These are phyloP conservation scores for Lepidurus apus DNA, from an alignment of 1,140 invertebrate genomes.

Conservation along the genomic window DNA sequence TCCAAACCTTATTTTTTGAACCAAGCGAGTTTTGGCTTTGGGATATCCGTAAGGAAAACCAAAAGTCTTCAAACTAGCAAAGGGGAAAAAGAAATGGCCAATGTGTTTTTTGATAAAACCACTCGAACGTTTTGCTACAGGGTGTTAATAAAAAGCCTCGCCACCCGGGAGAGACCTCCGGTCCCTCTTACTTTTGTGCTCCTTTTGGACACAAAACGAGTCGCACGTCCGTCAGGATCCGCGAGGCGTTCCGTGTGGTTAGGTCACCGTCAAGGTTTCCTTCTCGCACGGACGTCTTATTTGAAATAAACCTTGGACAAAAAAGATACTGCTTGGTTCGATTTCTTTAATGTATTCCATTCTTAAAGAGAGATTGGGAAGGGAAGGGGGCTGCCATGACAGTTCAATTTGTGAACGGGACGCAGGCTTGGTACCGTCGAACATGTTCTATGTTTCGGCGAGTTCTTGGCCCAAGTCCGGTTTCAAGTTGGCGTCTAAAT, in stretches of 20 bases:
- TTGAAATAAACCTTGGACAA: background rate
- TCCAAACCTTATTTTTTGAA: background rate
- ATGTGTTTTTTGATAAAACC: conserved; percentile 7
- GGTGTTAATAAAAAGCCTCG: background rate
- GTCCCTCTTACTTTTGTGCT: background rate
- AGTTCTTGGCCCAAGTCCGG: background rate
- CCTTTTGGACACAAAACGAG: conserved; percentile 5
- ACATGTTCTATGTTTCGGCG: background rate
- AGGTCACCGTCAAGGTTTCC: background rate
- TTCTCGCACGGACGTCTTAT: background rate
- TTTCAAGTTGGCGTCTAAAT: background rate
- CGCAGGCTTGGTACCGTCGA: background rate
- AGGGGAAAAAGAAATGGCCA: background rate
- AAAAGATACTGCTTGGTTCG: background rate
- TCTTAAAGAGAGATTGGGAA: background rate
- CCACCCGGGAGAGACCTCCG: conserved; percentile 1
- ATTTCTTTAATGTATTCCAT: background rate
- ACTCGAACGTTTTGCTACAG: background rate
- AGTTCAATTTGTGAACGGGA: background rate
- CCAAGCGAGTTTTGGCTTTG: conserved; percentile 14
- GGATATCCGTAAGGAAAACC: background rate
- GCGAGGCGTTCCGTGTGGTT: background rate
- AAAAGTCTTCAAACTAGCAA: background rate
- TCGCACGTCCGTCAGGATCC: background rate
- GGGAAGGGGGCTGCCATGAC: background rate